Base-by-base conservation (phyloP, 2,888 invertebrate species). In the Oscheius sp. region DNA sequence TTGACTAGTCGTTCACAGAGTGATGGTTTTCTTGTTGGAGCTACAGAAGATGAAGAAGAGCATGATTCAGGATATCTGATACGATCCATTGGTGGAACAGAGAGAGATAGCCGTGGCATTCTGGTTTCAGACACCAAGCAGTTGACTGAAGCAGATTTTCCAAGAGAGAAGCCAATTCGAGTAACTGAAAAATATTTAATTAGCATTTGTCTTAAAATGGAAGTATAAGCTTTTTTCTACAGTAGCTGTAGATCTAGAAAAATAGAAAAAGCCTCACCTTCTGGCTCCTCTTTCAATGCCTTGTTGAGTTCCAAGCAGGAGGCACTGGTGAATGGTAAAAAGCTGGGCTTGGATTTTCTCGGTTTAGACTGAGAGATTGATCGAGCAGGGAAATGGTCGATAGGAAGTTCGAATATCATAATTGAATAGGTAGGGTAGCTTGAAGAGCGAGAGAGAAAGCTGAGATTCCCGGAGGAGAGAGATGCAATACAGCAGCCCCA, bases 351-450 rank as follows among this genome's bases (percentile, higher is more conserved):
- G 10, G 33, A 17, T 17, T 33, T 33, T 12, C 55, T 31, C 23
- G 8, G 17, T 23, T 55, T 34, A n/a, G 33, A 17, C 20, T 34
- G 6, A 25, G 15, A 8, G 55, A 55, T 37, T 6, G 48, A 25
- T 27, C 27, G 25, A 31, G 64, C 25, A 27, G 65, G 65, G 65
- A 65, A 65, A 53, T 65, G 65, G 27, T 65, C 65, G 17, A 65
- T 65, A 23, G 65, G 65, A 15, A 65, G 37, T 45, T 65, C 65
- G 65, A 65, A 65, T 37, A 65, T 65, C 65, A 65, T 65, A 10
- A 23, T 46, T 46, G 48, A 58, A 34, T 55, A 55, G n/a, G 23
- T 39, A 42, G 42, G 27, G 58, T 34, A 55, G 17, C 20, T 23
- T 17, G 17, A 48, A 25, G 12, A 6, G 25, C n/a, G 17, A 42